phyloP scores from a whole-genome alignment of 2,888 invertebrate species.

The Pseudococcus longispinus region DNA sequence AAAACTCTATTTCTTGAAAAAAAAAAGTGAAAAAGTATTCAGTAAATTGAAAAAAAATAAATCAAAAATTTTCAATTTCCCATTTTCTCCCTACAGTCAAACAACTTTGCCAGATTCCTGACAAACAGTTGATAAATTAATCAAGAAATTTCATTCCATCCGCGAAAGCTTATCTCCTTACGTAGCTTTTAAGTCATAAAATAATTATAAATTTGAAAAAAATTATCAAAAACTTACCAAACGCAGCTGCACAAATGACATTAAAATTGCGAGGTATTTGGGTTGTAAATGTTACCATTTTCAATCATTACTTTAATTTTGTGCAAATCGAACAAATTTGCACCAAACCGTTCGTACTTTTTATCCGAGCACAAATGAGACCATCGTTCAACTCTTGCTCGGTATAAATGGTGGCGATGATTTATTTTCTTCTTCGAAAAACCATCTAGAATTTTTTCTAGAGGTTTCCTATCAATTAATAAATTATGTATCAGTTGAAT shows the following conservation, averaged over 20 bases:
- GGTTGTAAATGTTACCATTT: not conserved
- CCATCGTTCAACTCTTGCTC: not conserved
- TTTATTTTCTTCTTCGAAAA: not conserved
- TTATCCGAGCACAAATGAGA: not conserved
- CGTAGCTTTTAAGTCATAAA: too few species aligned
- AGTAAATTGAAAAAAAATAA: too few species aligned
- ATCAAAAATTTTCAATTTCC: too few species aligned
- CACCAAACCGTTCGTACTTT: not conserved
- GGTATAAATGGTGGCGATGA: not conserved
- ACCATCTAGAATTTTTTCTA: not conserved
- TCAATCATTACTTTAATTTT: not conserved
- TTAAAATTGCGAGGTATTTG: not conserved
- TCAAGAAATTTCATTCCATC: too few species aligned
- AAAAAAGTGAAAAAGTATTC: too few species aligned
- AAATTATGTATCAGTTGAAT: not conserved
- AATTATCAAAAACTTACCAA: not conserved
- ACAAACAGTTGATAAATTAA: too few species aligned
- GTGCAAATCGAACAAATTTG: too few species aligned
- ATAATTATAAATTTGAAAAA: too few species aligned
- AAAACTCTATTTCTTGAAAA: too few species aligned
- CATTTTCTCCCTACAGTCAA: too few species aligned
- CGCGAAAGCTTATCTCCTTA: too few species aligned
- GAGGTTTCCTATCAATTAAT: not conserved
- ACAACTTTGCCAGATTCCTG: too few species aligned
- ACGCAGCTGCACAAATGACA: not conserved